Evolutionary conservation across 1,140 invertebrate genomes (phyloP).

Genomic region (Pomacea maculata): DNA sequence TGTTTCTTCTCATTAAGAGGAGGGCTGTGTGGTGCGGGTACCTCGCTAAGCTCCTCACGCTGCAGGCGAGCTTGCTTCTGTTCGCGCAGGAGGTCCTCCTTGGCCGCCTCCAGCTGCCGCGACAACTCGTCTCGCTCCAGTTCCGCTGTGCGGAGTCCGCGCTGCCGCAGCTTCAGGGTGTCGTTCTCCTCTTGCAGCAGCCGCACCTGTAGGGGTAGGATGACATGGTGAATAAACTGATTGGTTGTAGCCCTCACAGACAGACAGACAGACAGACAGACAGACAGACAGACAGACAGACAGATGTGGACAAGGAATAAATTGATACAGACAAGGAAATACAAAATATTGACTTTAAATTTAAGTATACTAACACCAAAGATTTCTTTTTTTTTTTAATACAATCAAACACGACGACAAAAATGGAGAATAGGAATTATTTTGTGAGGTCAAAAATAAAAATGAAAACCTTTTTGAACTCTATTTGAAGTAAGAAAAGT

Average conservation of each 20-base stretch:
- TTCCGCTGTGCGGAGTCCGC: constrained; percentile 45
- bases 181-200: constrained; percentile 47
- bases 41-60: constrained; percentile 54
- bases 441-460: background rate
- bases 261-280: background rate
- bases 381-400: no score
- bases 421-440: background rate
- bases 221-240: background rate
- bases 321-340: background rate
- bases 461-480: no score
- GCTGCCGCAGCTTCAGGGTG: constrained; percentile 39
- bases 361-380: no score
- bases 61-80: constrained; percentile 48
- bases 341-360: no score
- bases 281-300: background rate
- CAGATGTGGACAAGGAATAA: background rate
- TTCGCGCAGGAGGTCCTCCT: constrained; percentile 58
- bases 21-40: constrained; percentile 11
- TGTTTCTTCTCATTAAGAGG: no score
- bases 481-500: background rate
- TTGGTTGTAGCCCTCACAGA: background rate
- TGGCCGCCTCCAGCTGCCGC: constrained; percentile 51
- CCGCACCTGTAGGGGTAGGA: constrained; percentile 32
- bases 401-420: background rate
- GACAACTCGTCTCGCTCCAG: constrained; percentile 56